Percentiles rank a stretch among this genome's conserved stretches.
Evolutionary conservation across 2,113 vertebrate species (phyloP).

Genomic region (Callorhinus ursinus): DNA sequence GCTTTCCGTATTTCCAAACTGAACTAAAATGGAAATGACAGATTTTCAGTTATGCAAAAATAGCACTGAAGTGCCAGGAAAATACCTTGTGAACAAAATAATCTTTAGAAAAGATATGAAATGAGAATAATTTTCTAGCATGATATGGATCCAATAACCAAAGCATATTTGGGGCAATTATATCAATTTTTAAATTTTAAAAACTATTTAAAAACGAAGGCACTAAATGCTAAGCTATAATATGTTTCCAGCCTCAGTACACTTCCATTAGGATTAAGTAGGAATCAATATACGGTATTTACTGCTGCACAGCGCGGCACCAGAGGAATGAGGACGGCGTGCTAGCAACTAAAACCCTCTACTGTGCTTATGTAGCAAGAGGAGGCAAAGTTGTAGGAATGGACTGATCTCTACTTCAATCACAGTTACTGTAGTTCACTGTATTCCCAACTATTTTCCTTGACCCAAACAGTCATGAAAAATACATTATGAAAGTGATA

Average conservation of each 20-base stretch:
- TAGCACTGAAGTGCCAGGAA: slow-evolving; percentile 11
- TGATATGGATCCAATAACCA: slow-evolving; percentile 65
- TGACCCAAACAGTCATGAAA: slow-evolving; percentile 75
- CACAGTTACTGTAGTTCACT: slow-evolving; percentile 32
- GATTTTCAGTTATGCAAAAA: slow-evolving; percentile 71
- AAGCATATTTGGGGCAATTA: slow-evolving; percentile 63
- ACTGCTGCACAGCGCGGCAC: slow-evolving; percentile 75
- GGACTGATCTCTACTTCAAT: slow-evolving; percentile 49
- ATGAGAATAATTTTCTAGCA: slow-evolving; percentile 62
- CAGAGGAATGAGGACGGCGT: slow-evolving; percentile 48
- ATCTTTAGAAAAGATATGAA: slow-evolving; percentile 66
- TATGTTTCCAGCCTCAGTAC: slow-evolving; percentile 69
- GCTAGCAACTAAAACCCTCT: slow-evolving; percentile 67
- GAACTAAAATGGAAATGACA: slow-evolving; percentile 66
- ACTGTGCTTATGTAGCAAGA: slow-evolving; percentile 52
- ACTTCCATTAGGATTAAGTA: slow-evolving; percentile 85
- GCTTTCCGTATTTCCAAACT: slow-evolving; percentile 60
- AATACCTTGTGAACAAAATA: slow-evolving; percentile 66
- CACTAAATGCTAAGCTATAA: slow-evolving; percentile 78
- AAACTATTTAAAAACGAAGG: slow-evolving; percentile 86
- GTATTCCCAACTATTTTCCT: not conserved
- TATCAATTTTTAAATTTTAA: slow-evolving; percentile 83
- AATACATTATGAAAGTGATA: slow-evolving; percentile 68
- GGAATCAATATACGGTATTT: slow-evolving; percentile 86
- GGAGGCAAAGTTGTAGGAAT: slow-evolving; percentile 61